Percentiles rank a stretch among this genome's conserved stretches.
phyloP scores from a whole-genome alignment of 2,797 vertebrate species.

The Chaetophractus vellerosus region DNA sequence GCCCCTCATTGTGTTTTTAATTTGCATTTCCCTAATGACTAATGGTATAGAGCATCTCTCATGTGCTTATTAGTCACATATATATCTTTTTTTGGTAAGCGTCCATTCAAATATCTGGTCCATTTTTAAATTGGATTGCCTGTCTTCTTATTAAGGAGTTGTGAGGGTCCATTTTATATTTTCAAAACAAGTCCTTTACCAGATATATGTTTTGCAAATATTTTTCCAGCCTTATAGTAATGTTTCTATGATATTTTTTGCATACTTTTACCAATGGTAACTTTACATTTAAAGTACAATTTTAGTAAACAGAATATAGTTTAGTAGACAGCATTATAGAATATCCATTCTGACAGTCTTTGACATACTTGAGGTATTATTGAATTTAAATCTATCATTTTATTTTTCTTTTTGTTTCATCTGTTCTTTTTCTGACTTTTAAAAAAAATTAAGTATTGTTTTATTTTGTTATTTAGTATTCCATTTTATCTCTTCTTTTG shows the following conservation, averaged over 20 bases:
- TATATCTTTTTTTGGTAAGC: conserved; percentile 39
- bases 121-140: conserved; percentile 21
- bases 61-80: background rate
- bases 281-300: conserved; percentile 19
- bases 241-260: background rate
- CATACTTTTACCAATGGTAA: background rate
- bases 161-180: background rate
- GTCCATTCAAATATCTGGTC: conserved; percentile 35
- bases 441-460: background rate
- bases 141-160: conserved; percentile 48
- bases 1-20: background rate
- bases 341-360: background rate
- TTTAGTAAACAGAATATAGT: background rate
- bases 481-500: background rate
- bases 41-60: background rate
- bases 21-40: conserved; percentile 28
- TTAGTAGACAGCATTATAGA: background rate
- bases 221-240: conserved; percentile 13
- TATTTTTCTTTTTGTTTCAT: background rate
- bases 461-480: background rate
- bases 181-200: conserved; percentile 45
- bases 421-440: background rate
- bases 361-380: background rate
- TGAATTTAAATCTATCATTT: background rate
- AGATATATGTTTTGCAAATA: background rate